Evolutionary conservation across 2,888 invertebrate genomes (phyloP), one percentile per base, ranked within the genome.

Genomic region (Stenolophus ochropezus): DNA sequence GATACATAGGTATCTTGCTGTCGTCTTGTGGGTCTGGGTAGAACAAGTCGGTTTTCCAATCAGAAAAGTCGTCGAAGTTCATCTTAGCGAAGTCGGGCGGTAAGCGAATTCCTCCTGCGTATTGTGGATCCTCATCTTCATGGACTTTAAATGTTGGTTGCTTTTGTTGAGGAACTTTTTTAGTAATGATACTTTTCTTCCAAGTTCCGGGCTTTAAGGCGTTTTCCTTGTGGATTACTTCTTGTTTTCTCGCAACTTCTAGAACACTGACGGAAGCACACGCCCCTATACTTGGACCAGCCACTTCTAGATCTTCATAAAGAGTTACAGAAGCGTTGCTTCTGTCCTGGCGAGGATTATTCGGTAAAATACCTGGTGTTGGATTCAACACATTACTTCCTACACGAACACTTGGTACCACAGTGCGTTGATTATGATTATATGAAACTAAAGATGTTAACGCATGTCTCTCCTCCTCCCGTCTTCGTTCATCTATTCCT

Each of bases 381-480:
- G 56, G 2, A 58, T 80, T 53, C 16, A 73, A 6, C 0, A 80
- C 75, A 42, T 81, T 74, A 61, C 21, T 91, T 87, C 87, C 90
- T 3, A 91, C 88, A 33, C 93, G 90, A 21, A 92, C 87, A 84
- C 90, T 92, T 4, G 91, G 90, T 1, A 93, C 92, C 82, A 88
- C 89, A 65, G 91, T 91, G 27, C 93, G 91, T 76, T 89, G 88
- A 75, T 90, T 90, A 25, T 88, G 88, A 83, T 93, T 94, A 84
- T 93, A 93, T 0, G 94, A 93, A 84, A 92, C 93, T 58, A 97
- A 89, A 1, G 94, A 94, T 77, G 95, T 95, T 81, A 97, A 90
- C 5, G 95, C 96, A 86, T 93, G 91, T 81, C 97, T 91, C 76
- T 95, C 94, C 86, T 95, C 94, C 20, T 92, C 91, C 69, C 95